These are phyloP conservation scores for Syngnathus acus DNA, from an alignment of 2,797 vertebrate genomes.

Conservation along the genomic window DNA sequence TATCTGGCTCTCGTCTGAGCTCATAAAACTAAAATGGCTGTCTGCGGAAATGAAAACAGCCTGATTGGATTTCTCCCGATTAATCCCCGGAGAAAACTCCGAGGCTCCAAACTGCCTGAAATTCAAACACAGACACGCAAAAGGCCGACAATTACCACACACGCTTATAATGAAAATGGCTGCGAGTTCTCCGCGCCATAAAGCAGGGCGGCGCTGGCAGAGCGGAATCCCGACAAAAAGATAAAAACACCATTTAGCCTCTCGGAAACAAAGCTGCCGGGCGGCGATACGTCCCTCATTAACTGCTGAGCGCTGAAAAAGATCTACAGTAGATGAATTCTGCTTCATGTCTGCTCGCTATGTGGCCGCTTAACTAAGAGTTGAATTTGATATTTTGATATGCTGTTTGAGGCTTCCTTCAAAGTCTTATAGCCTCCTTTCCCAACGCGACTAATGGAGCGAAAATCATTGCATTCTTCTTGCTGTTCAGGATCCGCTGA, in stretches of 20 bases:
- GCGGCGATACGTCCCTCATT: constrained; percentile 21
- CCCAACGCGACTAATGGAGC: constrained; percentile 41
- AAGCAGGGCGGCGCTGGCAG: constrained; percentile 47
- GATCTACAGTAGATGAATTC: constrained; percentile 17
- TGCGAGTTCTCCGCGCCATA: constrained; percentile 54
- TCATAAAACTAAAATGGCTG: constrained; percentile 65
- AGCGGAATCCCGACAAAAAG: constrained; percentile 50
- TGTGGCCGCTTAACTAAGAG: not conserved
- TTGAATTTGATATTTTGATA: constrained; percentile 1
- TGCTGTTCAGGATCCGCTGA: constrained; percentile 18
- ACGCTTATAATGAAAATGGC: constrained; percentile 46
- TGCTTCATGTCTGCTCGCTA: not conserved
- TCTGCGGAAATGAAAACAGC: constrained; percentile 62
- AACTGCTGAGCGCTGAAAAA: constrained; percentile 30
- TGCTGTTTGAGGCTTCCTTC: constrained; percentile 1
- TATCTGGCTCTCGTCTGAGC: constrained; percentile 48
- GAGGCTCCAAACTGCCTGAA: constrained; percentile 23
- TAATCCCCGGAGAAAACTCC: constrained; percentile 53
- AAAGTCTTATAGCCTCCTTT: constrained; percentile 16
- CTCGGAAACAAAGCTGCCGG: constrained; percentile 38
- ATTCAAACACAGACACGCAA: constrained; percentile 22
- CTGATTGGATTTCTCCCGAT: constrained; percentile 64
- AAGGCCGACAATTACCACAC: constrained; percentile 42
- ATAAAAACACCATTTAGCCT: constrained; percentile 52
- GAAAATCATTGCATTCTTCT: constrained; percentile 29